These are phyloP conservation scores for Vimba vimba DNA, from an alignment of 2,113 vertebrate genomes.

Conservation along the genomic window DNA sequence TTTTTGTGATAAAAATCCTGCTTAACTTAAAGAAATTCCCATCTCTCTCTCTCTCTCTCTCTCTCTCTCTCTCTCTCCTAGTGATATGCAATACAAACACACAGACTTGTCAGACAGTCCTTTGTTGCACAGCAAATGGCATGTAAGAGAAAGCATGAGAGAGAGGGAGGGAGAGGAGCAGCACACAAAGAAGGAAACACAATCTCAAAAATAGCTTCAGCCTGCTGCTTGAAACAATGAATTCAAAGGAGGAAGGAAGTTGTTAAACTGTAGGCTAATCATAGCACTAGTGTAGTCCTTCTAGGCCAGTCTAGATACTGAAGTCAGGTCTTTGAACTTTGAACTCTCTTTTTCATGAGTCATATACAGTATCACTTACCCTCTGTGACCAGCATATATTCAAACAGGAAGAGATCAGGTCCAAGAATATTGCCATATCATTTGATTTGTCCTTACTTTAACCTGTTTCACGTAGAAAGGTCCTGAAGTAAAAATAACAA, in stretches of 20 bases:
- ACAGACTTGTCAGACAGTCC: conserved; percentile 13
- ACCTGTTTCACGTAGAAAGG: not conserved
- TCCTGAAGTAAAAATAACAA: not conserved
- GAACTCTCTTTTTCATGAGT: conserved; percentile 1
- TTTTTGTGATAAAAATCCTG: not conserved
- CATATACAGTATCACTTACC: conserved; percentile 27
- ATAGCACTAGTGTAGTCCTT: conserved; percentile 57
- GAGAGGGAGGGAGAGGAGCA: not conserved
- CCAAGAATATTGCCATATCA: not conserved
- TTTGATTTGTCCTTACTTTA: not conserved
- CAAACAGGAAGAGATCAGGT: conserved; percentile 13
- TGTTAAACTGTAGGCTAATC: conserved; percentile 71
- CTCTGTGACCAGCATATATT: conserved; percentile 21
- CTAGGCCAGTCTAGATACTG: conserved; percentile 58
- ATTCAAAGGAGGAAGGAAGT: conserved; percentile 74
- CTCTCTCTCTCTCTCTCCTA: conserved; percentile 24
- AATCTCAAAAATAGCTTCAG: conserved; percentile 72
- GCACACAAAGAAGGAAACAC: conserved; percentile 30
- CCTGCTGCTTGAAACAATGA: conserved; percentile 70
- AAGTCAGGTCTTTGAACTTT: conserved; percentile 52
- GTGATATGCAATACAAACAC: conserved; percentile 59
- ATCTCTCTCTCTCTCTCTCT: conserved; percentile 7
- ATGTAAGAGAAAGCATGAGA: conserved; percentile 32
- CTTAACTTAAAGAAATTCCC: not conserved
- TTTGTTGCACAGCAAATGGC: conserved; percentile 62